Base-by-base conservation (phyloP, 1,140 invertebrate species). In the Drosophila quadrilineata region DNA sequence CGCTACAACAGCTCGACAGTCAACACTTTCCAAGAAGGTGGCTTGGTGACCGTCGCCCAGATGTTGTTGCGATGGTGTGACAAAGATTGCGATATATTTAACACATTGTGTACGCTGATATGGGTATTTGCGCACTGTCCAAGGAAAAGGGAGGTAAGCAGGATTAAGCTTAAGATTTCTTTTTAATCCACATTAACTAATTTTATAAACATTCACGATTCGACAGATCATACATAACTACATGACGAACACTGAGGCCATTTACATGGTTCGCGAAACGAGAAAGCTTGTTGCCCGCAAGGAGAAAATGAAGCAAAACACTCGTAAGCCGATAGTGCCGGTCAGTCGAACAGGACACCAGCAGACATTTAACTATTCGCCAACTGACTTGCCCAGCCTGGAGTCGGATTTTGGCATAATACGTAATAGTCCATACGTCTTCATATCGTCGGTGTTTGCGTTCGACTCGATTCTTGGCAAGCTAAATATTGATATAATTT, bases 51-150 rank as follows among this genome's bases (percentile, higher is more conserved):
- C 8, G 75, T 90, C 17, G 88, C 89, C 12, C 89, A 89, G 49
- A 90, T 92, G 75, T 90, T 94, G 90, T 76, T 91, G 71, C 91
- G 93, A 28, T 93, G 92, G 89, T 93, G 93, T 73, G 93, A 93
- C 57, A 93, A 93, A 63, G 92, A 93, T 64, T 90, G 90, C 9
- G 89, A 91, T 12, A 77, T 93, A 24, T 93, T 93, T 53, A 91
- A 92, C 52, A 91, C 92, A 10, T 75, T 94, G 5, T 92, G 92
- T 29, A 94, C 93, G 0, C 90, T 93, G 10, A 76, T 94, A 19
- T 94, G 93, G 93, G 82, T 94, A 9, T 93, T 93, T 79, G 89
- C 91, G 1, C 92, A 93, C 75, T 92, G 92, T 45, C 88, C 91
- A n/a, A 75, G 85, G 21, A 89, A 91, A 35, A 90, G 89, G 71